Base-by-base conservation (phyloP, 2,113 vertebrate genomes). In the Cathartes aura region DNA sequence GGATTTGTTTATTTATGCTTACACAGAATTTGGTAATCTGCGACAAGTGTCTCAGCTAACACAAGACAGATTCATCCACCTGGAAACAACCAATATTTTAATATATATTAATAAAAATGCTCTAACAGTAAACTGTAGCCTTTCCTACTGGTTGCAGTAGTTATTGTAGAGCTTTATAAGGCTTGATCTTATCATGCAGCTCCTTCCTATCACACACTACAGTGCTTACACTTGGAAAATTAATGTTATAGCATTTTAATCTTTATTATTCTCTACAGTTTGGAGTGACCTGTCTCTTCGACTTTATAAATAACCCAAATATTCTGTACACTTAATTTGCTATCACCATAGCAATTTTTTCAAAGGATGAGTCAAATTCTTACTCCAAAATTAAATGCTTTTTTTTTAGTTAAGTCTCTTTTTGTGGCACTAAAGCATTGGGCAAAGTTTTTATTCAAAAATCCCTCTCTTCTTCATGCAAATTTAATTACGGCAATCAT, bases 261-360 rank as follows among this genome's bases (percentile, higher is more conserved):
- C 66, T 86, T 97, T 82, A 52, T 66, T 92, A 43, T 68, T 88
- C 71, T 78, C 66, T 64, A 62, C 64, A 75, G 73, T 93, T 95
- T 52, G 68, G 30, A 96, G 22, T 60, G 79, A 92, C 34, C 68
- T 71, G 34, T 92, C 72, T 73, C 67, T 76, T 93, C 15, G 13
- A 62, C 78, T 96, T 86, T 85, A 92, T 78, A 93, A 97, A 94
- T 82, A 95, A 96, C 53, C 83, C 78, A 75, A 75, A 88, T 75
- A 89, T 48, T 88, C 32, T 71, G 59, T 59, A 84, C 0, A 17
- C 9, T 79, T 93, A 80, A 91, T 82, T 92, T 87, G 52, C 67
- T 86, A 91, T 83, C 94, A 96, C 91, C 68, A 90, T 38, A 86
- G 96, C 36, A 75, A 72, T 88, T 92, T 94, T 89, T 87, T 64